Evolutionary conservation across 2,113 vertebrate genomes (phyloP), one percentile per base, ranked within the genome.

Genomic region (Crotalus tigris): DNA sequence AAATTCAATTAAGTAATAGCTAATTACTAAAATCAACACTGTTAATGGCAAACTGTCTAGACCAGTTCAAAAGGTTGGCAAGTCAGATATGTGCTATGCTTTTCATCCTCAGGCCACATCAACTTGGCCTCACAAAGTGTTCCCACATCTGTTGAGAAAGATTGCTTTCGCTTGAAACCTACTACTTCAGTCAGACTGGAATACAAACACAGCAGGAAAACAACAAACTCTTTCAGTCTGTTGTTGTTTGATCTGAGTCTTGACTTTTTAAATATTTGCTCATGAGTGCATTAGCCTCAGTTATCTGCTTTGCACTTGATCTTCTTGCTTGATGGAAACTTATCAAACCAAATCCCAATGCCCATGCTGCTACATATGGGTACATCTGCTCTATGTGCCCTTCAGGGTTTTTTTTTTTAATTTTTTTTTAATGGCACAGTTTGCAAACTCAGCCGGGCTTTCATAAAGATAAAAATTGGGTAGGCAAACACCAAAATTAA

Each of bases 211-310:
- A 93, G 64, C 59, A 87, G 85, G n/a, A 96, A 96, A 95, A 93
- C 58, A 92, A 75, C 55, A 92, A 55, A 33, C 92, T 59, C 69
- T 24, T 8, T n/a, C 85, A n/a, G 54, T 46, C 57, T 54, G 39
- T 85, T 96, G 57, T 29, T 21, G 81, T 17, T 44, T 95, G 93
- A 95, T 89, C 91, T 92, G 8, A 91, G 51, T 92, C 87, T 0
- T 3, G 51, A 12, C 89, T 90, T 92, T 29, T 91, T 94, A 92
- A 95, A 92, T 96, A 93, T 95, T 95, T 97, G 94, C 93, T 97
- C 95, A 87, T 1, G 21, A 93, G 69, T 26, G 94, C 51, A 91
- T 94, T 95, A 94, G 96, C 91, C 94, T 94, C 95, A 97, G 94
- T 94, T 94, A 93, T 49, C 64, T 89, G 49, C 93, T 96, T 94